These are phyloP conservation scores for Ptilonorhynchus violaceus DNA, from an alignment of 2,113 vertebrate genomes.

Conservation along the genomic window DNA sequence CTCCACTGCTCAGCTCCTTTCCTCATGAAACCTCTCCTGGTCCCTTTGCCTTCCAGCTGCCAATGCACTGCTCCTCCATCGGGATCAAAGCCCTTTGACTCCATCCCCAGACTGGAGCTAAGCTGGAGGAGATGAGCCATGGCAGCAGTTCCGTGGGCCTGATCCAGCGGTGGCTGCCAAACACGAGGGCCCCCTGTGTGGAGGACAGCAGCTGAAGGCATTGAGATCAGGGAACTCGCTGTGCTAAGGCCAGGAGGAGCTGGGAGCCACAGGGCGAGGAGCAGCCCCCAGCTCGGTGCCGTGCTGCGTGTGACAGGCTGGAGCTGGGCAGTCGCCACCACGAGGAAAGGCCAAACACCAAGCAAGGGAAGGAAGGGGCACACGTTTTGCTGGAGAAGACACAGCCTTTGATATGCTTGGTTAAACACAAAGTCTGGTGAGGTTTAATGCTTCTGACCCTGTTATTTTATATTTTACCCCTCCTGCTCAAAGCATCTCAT, in stretches of 20 bases:
- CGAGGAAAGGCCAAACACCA: neutral
- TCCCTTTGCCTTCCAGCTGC: neutral
- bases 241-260: neutral
- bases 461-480: neutral
- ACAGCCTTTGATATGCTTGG: neutral
- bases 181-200: accelerated
- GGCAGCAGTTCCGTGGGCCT: neutral
- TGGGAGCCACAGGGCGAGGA: neutral
- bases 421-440: neutral
- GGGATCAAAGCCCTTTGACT: neutral
- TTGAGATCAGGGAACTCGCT: neutral
- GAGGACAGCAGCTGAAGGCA: neutral
- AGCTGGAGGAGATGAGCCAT: neutral
- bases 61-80: accelerated
- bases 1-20: neutral
- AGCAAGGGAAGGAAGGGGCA: neutral
- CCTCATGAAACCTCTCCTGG: neutral
- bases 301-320: neutral
- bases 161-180: neutral
- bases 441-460: neutral
- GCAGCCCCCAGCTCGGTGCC: neutral
- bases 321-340: neutral
- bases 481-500: neutral
- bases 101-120: neutral
- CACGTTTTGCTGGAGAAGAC: neutral